phyloP scores from a whole-genome alignment of 2,888 invertebrate species.

The Lasioglossum morio region DNA sequence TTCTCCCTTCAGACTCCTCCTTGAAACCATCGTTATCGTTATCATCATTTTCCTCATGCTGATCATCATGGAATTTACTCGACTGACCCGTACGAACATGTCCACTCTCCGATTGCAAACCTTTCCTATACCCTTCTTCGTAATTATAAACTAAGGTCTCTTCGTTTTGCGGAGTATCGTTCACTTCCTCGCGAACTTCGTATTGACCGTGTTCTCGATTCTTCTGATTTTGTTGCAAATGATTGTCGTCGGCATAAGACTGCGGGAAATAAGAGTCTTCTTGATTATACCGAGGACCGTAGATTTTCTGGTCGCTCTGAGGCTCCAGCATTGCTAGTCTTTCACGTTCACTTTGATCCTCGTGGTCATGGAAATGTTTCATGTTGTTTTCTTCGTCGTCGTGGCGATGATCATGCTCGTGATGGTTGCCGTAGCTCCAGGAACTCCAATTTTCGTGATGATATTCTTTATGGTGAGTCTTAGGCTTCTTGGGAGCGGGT shows the following conservation, averaged over 20 bases:
- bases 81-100: constrained; percentile 74
- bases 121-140: constrained; percentile 75
- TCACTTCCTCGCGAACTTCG: constrained; percentile 68
- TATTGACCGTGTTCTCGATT: constrained; percentile 57
- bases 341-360: constrained; percentile 54
- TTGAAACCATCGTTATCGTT: constrained; percentile 57
- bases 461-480: constrained; percentile 84
- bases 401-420: constrained; percentile 77
- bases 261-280: constrained; percentile 68
- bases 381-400: constrained; percentile 42
- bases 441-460: constrained; percentile 81
- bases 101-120: constrained; percentile 72
- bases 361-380: constrained; percentile 37
- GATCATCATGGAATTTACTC: constrained; percentile 77
- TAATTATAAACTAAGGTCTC: constrained; percentile 57
- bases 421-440: constrained; percentile 61
- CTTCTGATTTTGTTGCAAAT: constrained; percentile 49
- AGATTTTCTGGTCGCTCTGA: neutral
- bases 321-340: constrained; percentile 5
- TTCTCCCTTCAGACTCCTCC: constrained; percentile 50
- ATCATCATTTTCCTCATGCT: constrained; percentile 72
- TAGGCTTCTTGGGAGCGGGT: constrained; percentile 53
- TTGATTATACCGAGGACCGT: constrained; percentile 28
- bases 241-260: constrained; percentile 31
- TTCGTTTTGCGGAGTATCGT: constrained; percentile 60